Base-by-base conservation (phyloP, 1,140 invertebrate genomes). In the Heliothis virescens region DNA sequence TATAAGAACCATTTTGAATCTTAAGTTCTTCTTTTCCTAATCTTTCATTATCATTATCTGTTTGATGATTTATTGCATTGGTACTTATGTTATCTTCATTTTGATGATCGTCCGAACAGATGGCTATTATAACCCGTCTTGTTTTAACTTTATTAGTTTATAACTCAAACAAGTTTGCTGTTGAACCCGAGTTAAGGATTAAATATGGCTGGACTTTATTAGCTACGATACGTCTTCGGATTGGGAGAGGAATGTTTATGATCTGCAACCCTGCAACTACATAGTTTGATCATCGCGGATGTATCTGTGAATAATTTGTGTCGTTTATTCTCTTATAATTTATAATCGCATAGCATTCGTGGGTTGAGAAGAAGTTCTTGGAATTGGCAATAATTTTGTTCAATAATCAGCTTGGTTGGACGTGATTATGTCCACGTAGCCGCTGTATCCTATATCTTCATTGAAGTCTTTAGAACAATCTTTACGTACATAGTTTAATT, bases 61-160 rank as follows among this genome's bases (percentile, higher is more conserved):
- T 53, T 26, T 52, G 7, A 29, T 69, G 48, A 53, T 52, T 69
- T 53, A 69, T 69, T 48, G 3, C 41, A 15, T 48, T 3, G 16
- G 41, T 65, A 48, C 41, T 21, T 18, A 41, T 16, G 62, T 47
- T 65, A 65, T 65, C 62, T 18, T 65, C 62, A 65, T 3, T 26
- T 59, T 59, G 21, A 29, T 59, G 57, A 65, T 65, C 41, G 41
- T n/a, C 10, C 12, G n/a, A 65, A 41, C 62, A 65, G 65, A 69
- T 69, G 65, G 48, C 47, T 21, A 69, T 48, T 69, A 69, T 47
- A 65, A 65, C 41, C 16, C 62, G 41, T 65, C 62, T 65, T 65
- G 41, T 65, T 65, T 65, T 65, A 52, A 53, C 48, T 69, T 69
- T 69, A 69, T 69, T 69, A 48, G 65, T 69, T 69, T 69, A 52